phyloP scores from a whole-genome alignment of 2,797 vertebrate genomes.

The Melanogrammus aeglefinus region DNA sequence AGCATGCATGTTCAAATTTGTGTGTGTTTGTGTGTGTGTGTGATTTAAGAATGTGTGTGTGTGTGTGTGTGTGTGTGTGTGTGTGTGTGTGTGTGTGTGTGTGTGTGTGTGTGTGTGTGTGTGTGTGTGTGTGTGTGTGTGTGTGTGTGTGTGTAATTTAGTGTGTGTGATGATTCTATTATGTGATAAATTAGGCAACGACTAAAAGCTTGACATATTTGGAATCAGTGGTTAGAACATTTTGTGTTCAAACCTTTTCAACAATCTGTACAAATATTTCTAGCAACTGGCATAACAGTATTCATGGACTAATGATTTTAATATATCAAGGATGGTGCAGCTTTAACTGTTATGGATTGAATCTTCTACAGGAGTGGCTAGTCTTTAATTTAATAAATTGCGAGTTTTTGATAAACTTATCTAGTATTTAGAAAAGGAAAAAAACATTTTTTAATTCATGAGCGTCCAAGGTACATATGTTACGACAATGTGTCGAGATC shows the following conservation, averaged over 20 bases:
- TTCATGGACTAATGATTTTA: neutral
- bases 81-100: constrained; percentile 3
- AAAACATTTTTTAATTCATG: neutral
- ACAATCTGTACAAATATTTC: neutral
- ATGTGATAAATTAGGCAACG: neutral
- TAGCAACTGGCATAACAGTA: neutral
- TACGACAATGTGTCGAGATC: neutral
- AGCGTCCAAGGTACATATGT: neutral
- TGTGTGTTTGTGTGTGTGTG: constrained; percentile 7
- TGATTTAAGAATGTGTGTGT: neutral
- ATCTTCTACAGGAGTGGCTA: neutral
- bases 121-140: neutral
- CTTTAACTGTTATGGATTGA: neutral
- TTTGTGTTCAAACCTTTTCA: neutral
- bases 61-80: neutral
- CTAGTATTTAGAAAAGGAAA: neutral
- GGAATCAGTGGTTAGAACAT: neutral
- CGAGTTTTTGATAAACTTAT: neutral
- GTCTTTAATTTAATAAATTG: constrained; percentile 26
- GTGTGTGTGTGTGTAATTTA: neutral
- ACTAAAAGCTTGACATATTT: neutral
- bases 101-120: neutral
- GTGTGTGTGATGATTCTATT: neutral
- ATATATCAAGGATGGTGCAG: neutral
- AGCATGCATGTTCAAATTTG: constrained; percentile 3